A percentile compares a stretch with the other conserved stretches of the same genome.
These are phyloP conservation scores for Hypolimnas misippus DNA, from an alignment of 2,888 invertebrate genomes.

Conservation along the genomic window DNA sequence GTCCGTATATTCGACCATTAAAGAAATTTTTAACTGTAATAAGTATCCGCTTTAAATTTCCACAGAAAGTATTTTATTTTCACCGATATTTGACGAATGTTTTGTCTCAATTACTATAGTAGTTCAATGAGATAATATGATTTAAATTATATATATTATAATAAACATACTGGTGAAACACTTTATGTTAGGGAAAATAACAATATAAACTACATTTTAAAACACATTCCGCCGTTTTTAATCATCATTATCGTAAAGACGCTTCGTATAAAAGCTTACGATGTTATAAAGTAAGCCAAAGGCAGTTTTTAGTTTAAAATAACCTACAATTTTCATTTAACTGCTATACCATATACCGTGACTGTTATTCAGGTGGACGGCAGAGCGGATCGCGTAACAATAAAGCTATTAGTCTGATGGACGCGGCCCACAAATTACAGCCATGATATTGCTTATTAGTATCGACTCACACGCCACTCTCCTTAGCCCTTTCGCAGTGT, in stretches of 20 bases:
- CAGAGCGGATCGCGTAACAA: slow-evolving; percentile 14
- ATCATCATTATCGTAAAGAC: background rate
- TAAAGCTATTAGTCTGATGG: slow-evolving; percentile 26
- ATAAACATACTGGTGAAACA: too few relatives aligned
- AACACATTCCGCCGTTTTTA: background rate
- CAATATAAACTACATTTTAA: background rate
- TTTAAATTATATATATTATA: too few relatives aligned
- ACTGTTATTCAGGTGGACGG: background rate
- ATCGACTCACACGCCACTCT: slow-evolving; percentile 27
- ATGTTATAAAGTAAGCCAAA: background rate
- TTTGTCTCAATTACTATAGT: too few relatives aligned
- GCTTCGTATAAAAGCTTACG: background rate
- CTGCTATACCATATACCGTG: background rate
- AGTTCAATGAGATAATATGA: too few relatives aligned
- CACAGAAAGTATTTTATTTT: too few relatives aligned
- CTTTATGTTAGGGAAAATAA: background rate
- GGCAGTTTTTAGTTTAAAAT: background rate
- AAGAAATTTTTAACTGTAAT: too few relatives aligned
- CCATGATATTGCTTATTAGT: slow-evolving; percentile 26
- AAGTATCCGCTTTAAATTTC: too few relatives aligned
- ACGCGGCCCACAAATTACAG: slow-evolving; percentile 20
- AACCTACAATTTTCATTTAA: background rate
- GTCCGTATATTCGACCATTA: too few relatives aligned
- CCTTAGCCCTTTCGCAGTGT: slow-evolving; percentile 21
- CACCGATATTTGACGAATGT: too few relatives aligned